Conservation (phyloP, 2,888 invertebrate species). For the Seira musarum region DNA sequence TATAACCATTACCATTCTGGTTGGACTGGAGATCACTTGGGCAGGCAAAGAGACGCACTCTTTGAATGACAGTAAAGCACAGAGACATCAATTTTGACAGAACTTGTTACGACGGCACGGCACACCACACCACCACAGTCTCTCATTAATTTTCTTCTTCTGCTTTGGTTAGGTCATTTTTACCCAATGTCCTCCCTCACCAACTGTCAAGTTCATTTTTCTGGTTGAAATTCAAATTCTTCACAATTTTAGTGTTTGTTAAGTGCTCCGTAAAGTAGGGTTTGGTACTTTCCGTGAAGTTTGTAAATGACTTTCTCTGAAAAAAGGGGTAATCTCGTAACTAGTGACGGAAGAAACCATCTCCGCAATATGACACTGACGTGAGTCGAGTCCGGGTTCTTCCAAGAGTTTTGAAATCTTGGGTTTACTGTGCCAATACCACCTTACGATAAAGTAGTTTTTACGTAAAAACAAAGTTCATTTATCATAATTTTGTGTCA, state of each 20-base stretch:
- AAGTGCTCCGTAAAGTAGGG: too few species aligned
- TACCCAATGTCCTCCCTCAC: slow-evolving; percentile 14
- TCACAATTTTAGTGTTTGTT: too few species aligned
- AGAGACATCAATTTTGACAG: not conserved
- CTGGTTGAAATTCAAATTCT: not conserved
- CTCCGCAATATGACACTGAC: not conserved
- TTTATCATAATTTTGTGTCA: slow-evolving; percentile 54
- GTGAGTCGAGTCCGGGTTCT: not conserved
- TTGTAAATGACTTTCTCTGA: not conserved
- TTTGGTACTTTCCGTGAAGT: too few species aligned
- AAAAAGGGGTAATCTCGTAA: not conserved
- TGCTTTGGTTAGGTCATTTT: slow-evolving; percentile 33
- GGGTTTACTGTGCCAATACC: slow-evolving; percentile 5
- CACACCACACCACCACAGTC: slow-evolving; percentile 5
- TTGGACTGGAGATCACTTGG: slow-evolving; percentile 20
- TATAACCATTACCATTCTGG: too few species aligned
- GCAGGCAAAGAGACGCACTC: not conserved
- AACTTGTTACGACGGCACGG: not conserved
- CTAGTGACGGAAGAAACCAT: not conserved
- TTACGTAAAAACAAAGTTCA: slow-evolving; percentile 23
- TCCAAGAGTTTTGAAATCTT: slow-evolving; percentile 22
- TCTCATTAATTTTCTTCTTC: slow-evolving; percentile 40
- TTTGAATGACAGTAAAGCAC: not conserved
- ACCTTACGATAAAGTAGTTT: not conserved
- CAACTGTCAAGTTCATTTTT: not conserved